Evolutionary conservation across 2,888 invertebrate genomes (phyloP).

Genomic region (Amphipoea oculea): DNA sequence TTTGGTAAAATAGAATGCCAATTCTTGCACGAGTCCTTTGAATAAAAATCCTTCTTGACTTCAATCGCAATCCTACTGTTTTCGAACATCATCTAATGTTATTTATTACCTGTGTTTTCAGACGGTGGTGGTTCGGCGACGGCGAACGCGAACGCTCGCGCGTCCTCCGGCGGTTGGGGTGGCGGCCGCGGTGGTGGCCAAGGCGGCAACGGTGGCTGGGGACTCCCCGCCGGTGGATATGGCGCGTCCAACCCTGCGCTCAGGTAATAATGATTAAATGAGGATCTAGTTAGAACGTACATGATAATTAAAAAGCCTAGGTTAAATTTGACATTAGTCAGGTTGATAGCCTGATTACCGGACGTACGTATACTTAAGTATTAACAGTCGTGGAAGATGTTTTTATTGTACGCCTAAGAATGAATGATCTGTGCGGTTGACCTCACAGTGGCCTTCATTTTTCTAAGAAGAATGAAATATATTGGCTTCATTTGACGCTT

Average conservation of each 20-base stretch:
- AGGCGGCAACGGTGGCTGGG: slow-evolving; percentile 72
- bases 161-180: slow-evolving; percentile 45
- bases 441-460: not conserved
- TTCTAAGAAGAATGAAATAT: not conserved
- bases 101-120: slow-evolving; percentile 65
- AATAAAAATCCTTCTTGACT: not conserved
- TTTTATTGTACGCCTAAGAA: not conserved
- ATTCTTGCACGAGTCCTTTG: not conserved
- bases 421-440: not conserved
- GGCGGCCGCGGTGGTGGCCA: slow-evolving; percentile 25
- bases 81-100: not conserved
- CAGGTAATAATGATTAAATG: slow-evolving; percentile 50
- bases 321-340: not conserved
- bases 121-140: slow-evolving; percentile 66
- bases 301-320: not conserved
- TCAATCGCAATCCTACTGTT: not conserved
- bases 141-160: slow-evolving; percentile 70
- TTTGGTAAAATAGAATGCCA: not conserved
- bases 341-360: not conserved
- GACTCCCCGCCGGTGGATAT: slow-evolving; percentile 67
- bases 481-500: slow-evolving; percentile 1
- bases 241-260: slow-evolving; percentile 74
- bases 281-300: not conserved
- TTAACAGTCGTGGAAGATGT: not conserved
- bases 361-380: not conserved